Evolutionary conservation across 1,140 invertebrate species (phyloP).

Genomic region (Stegodyphus mimosarum): DNA sequence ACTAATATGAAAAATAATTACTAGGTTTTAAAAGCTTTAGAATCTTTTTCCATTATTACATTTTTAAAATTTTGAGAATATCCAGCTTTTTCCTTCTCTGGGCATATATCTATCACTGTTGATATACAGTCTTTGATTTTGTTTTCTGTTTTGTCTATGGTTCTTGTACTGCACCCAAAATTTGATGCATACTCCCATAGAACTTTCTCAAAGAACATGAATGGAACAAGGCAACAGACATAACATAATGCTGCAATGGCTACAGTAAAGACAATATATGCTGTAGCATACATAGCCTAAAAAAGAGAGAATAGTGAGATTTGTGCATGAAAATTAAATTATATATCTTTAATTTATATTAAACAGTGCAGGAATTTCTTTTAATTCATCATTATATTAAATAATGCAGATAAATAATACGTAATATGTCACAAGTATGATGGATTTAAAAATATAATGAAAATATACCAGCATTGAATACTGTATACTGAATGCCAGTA

Average conservation of each 20-base stretch:
- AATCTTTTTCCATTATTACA: too few relatives aligned
- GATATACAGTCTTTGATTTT: not conserved
- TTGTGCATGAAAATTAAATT: not conserved
- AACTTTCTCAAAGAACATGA: slow-evolving; percentile 26
- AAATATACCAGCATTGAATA: too few relatives aligned
- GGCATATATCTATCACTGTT: not conserved
- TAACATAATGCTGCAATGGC: slow-evolving; percentile 12
- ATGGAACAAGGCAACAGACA: slow-evolving; percentile 19
- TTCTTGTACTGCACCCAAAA: too few relatives aligned
- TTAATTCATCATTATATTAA: too few relatives aligned
- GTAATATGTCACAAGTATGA: too few relatives aligned
- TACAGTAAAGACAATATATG: slow-evolving; percentile 43
- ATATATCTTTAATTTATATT: too few relatives aligned
- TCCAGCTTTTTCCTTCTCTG: not conserved
- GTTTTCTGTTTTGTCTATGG: not conserved
- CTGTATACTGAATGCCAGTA: too few relatives aligned
- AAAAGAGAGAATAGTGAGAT: not conserved
- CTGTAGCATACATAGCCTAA: slow-evolving; percentile 41
- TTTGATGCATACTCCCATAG: slow-evolving; percentile 1
- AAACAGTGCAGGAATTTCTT: too few relatives aligned
- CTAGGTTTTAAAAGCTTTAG: too few relatives aligned
- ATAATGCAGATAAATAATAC: too few relatives aligned
- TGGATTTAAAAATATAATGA: too few relatives aligned
- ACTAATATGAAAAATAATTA: too few relatives aligned
- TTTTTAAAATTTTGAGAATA: not conserved